phyloP scores from a whole-genome alignment of 2,113 vertebrate genomes.

The Oncorhynchus tshawytscha region DNA sequence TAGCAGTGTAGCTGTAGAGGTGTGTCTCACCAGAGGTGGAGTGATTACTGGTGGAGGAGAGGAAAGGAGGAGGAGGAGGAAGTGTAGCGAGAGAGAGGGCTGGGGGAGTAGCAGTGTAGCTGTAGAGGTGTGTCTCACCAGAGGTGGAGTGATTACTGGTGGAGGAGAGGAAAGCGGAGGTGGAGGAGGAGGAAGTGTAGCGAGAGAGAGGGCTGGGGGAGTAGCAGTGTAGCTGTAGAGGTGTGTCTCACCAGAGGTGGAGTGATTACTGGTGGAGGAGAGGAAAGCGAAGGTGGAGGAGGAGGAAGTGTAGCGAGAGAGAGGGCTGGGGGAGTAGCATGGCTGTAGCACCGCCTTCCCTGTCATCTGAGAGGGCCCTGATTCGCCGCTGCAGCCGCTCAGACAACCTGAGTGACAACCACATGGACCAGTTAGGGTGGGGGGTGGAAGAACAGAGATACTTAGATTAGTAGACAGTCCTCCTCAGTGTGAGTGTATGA shows the following conservation, averaged over 20 bases:
- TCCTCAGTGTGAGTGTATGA: too few relatives aligned
- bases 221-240: neutral
- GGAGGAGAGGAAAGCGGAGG: constrained; percentile 26
- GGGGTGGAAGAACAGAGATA: neutral
- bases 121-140: constrained; percentile 36
- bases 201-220: too few relatives aligned
- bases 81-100: too few relatives aligned
- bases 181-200: too few relatives aligned
- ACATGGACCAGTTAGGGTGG: neutral
- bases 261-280: constrained; percentile 35
- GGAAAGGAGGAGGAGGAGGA: neutral
- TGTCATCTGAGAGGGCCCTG: constrained; percentile 26
- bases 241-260: constrained; percentile 45
- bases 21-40: constrained; percentile 45
- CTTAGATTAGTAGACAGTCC: too few relatives aligned
- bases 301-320: constrained; percentile 40
- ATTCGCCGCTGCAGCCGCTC: constrained; percentile 32
- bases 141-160: constrained; percentile 23
- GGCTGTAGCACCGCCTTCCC: constrained; percentile 59
- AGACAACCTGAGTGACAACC: constrained; percentile 42
- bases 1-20: neutral
- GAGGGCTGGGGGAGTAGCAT: constrained; percentile 33
- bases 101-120: neutral
- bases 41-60: constrained; percentile 34
- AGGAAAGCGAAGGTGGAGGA: constrained; percentile 31